Percentiles rank a stretch among this genome's conserved stretches.
Conservation (phyloP, 2,113 vertebrate species). For the Notechis scutatus region DNA sequence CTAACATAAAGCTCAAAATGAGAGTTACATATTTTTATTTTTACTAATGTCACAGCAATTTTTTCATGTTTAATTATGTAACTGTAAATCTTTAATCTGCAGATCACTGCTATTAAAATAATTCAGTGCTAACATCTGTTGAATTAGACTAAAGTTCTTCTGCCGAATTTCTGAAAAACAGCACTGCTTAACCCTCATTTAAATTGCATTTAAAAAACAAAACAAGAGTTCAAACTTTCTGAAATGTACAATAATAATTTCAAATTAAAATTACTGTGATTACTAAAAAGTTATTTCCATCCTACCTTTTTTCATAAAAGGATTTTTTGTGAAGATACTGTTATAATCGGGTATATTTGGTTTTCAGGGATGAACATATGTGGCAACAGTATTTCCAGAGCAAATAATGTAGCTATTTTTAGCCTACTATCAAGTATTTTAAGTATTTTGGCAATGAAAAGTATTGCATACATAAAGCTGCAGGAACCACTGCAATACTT, state of each 20-base stretch:
- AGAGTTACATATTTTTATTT: background rate
- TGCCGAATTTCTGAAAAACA: background rate
- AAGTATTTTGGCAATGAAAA: conserved; percentile 2
- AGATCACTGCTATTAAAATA: conserved; percentile 8
- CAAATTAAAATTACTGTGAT: background rate
- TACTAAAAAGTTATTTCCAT: background rate
- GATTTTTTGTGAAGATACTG: background rate
- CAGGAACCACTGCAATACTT: conserved; percentile 10
- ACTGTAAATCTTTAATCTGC: background rate
- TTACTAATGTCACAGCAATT: background rate
- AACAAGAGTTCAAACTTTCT: background rate
- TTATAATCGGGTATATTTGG: background rate
- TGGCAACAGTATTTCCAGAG: conserved; percentile 2
- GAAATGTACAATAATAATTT: background rate
- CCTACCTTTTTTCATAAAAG: background rate
- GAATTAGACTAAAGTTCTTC: background rate
- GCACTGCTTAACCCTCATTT: background rate
- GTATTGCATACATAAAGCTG: background rate
- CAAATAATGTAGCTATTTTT: conserved; percentile 1
- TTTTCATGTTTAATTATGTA: background rate
- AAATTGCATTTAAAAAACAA: background rate
- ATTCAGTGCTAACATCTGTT: conserved; percentile 17
- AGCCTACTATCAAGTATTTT: conserved; percentile 4
- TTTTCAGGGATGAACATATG: conserved; percentile 8
- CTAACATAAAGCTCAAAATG: background rate